Percentiles rank a stretch among this genome's conserved stretches.
These are phyloP conservation scores for Electrona antarctica DNA, from an alignment of 2,113 vertebrate species.

Conservation along the genomic window DNA sequence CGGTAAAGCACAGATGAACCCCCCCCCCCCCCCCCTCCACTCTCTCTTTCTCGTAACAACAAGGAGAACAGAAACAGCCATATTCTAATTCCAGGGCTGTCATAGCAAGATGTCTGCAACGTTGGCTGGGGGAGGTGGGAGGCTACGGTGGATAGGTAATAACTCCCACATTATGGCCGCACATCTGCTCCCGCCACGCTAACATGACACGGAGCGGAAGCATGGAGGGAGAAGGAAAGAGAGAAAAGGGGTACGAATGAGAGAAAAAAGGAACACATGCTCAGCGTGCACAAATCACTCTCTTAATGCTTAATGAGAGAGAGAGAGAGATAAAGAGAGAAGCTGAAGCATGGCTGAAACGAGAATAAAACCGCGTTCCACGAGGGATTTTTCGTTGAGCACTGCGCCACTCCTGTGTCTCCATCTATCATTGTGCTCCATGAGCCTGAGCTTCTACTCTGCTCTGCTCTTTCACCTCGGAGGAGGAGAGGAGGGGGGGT, in stretches of 20 bases:
- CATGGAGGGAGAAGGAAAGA: slow-evolving; percentile 3
- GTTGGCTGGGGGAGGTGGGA: slow-evolving; percentile 38
- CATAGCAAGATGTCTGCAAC: slow-evolving; percentile 45
- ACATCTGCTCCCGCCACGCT: slow-evolving; percentile 47
- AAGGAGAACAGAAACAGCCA: slow-evolving; percentile 29
- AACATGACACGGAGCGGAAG: not conserved
- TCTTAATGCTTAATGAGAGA: not conserved
- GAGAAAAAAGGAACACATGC: no score
- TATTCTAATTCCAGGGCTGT: slow-evolving; percentile 46
- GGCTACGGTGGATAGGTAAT: slow-evolving; percentile 23
- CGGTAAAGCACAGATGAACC: slow-evolving; percentile 55
- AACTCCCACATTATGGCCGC: slow-evolving; percentile 40
- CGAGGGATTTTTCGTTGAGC: slow-evolving; percentile 51
- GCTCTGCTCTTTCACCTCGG: no score
- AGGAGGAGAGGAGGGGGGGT: not conserved
- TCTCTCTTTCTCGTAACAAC: not conserved
- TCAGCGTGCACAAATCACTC: no score
- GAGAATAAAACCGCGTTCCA: slow-evolving; percentile 41
- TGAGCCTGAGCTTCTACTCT: not conserved
- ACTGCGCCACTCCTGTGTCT: slow-evolving; percentile 51
- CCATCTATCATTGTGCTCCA: slow-evolving; percentile 52
- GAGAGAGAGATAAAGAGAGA: not conserved
- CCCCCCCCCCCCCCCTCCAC: slow-evolving; percentile 24
- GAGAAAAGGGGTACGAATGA: not conserved
- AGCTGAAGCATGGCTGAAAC: slow-evolving; percentile 37